These are phyloP conservation scores for Tenthredo mesomela DNA, from an alignment of 2,888 invertebrate genomes.

Conservation along the genomic window DNA sequence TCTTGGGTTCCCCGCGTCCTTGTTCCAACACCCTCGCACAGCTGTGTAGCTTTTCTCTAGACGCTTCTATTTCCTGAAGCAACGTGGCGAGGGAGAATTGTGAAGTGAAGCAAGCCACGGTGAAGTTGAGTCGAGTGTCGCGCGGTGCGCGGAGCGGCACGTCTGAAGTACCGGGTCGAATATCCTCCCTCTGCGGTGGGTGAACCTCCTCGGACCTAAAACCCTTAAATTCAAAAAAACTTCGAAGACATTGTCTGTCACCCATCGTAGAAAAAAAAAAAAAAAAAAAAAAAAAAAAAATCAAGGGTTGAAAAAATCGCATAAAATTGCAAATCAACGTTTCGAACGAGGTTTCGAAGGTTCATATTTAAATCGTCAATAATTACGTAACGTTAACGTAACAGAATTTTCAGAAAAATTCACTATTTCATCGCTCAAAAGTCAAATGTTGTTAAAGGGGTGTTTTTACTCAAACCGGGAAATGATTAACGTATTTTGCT, in stretches of 20 bases:
- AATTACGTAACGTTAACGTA: too few relatives aligned
- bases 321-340: neutral
- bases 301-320: neutral
- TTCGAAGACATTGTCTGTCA: neutral
- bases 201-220: neutral
- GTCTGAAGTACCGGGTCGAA: slow-evolving; percentile 48
- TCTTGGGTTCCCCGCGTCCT: neutral
- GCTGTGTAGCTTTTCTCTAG: slow-evolving; percentile 25
- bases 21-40: neutral
- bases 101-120: slow-evolving; percentile 36
- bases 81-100: slow-evolving; percentile 28
- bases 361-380: too few relatives aligned
- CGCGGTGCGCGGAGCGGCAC: slow-evolving; percentile 18
- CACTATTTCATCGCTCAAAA: too few relatives aligned
- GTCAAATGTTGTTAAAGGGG: too few relatives aligned
- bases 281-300: neutral
- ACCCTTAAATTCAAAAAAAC: neutral
- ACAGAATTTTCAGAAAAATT: too few relatives aligned
- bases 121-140: slow-evolving; percentile 47
- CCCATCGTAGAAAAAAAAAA: too few relatives aligned
- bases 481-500: too few relatives aligned
- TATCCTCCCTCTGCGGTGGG: neutral
- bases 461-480: too few relatives aligned
- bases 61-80: slow-evolving; percentile 41
- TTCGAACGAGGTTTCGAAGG: neutral